phyloP scores from a whole-genome alignment of 2,113 vertebrate genomes.

The Rhinolophus ferrumequinum region DNA sequence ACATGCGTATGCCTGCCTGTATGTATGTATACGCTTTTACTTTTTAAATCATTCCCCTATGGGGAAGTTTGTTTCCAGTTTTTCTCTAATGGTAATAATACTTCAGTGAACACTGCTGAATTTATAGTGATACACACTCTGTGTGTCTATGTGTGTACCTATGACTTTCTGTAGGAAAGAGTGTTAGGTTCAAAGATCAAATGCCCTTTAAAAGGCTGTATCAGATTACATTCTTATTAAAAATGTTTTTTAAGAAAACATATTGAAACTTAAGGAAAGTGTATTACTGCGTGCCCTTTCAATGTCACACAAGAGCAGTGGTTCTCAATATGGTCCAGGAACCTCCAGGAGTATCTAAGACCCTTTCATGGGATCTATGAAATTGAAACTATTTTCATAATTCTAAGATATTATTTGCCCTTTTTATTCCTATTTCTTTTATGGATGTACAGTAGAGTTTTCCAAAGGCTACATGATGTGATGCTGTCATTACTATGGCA shows the following conservation, averaged over 20 bases:
- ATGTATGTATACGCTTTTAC: not conserved
- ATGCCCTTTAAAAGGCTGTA: not conserved
- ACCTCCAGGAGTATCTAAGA: not conserved
- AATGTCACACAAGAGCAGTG: not conserved
- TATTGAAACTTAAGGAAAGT: not conserved
- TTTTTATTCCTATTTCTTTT: not conserved
- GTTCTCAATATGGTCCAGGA: not conserved
- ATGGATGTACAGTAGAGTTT: not conserved
- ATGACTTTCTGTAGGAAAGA: not conserved
- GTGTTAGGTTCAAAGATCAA: slow-evolving; percentile 7
- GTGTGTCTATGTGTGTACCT: not conserved
- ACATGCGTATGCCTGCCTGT: no score
- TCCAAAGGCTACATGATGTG: not conserved
- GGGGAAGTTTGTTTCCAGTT: not conserved
- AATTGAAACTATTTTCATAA: slow-evolving; percentile 2
- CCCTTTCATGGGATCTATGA: not conserved
- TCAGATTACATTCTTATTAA: not conserved
- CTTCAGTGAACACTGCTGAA: not conserved
- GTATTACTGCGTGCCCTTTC: not conserved
- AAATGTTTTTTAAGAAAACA: not conserved
- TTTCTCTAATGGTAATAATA: not conserved
- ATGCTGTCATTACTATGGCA: not conserved
- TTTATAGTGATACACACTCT: not conserved
- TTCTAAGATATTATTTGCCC: not conserved
- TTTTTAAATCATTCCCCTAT: not conserved